Base-by-base conservation (phyloP, 2,797 vertebrate species). In the Leptatherina wallacei region DNA sequence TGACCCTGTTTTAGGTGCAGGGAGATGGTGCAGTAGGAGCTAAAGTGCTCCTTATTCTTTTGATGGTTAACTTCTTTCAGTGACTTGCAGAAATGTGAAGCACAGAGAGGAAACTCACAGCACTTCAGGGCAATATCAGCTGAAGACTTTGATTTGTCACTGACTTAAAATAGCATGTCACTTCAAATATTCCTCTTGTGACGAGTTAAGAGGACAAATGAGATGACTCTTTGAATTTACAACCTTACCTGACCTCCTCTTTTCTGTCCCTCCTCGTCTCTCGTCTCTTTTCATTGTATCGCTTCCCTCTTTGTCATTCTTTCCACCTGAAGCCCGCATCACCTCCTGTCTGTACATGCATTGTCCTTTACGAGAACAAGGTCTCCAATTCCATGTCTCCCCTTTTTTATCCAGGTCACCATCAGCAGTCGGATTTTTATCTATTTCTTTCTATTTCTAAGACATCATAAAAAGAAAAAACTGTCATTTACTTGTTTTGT, bases 81-180 rank as follows among this genome's bases (percentile, higher is more conserved):
- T 84, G 86, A 87, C 85, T 84, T 84, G 70, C 72, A 82, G 60
- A 79, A 55, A 20, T 29, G 64, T 69, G 82, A 80, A 49, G 78
- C 47, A 62, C 60, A 27, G 36, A 18, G 59, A 66, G 65, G 71
- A 66, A 49, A 69, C 73, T 72, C 33, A 6, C 27, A 18, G 4
- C 29, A 52, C 78, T 82, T 86, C 58, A 65, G 61, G 55, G 58
- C 61, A 79, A 83, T 77, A 80, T 84, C 77, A 74, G 44, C 63
- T 76, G 80, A 71, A 60, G 58, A 76, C 81, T 89, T 89, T 89
- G 81, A 89, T 80, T 84, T 85, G 86, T 85, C 71, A 61, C 81
- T 35, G 67, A 77, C 79, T 80, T 88, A 78, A 91, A 92, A 87
- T 84, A 85, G 40, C 12, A 47, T 69, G 85, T 88, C 89, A 85